Evolutionary conservation across 2,888 invertebrate genomes (phyloP), one percentile per base, ranked within the genome.

Genomic region (Drosophila peninsularis): DNA sequence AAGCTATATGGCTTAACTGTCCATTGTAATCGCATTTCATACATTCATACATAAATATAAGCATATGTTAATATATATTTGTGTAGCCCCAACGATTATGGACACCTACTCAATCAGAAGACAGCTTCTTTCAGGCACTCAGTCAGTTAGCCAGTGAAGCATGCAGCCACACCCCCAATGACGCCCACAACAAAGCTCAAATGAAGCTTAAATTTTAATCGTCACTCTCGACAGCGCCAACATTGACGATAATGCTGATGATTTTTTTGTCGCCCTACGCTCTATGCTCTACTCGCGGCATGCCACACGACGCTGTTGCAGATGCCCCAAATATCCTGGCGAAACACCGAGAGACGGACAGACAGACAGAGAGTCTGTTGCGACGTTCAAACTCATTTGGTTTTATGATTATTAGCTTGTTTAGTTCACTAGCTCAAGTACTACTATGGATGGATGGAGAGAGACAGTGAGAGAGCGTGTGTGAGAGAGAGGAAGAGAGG

Each of bases 351-450:
- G 27, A 41, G 41, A 45, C 9, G 44, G 61, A 58, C 27, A 55
- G 55, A 58, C 34, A 37, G 53, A 39, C 49, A 39, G 53, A 65
- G 63, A 64, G 73, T 68, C 67, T 56, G 71, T 86, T 82, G 75
- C 78, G 74, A 75, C 88, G 90, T 90, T 89, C 88, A 85, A 87
- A 89, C 88, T 90, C 90, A 90, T 90, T 90, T 90, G 90, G 75
- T 90, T 90, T 90, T 90, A 90, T 90, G 91, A 90, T 90, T 90
- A 90, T 90, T 91, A 89, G 90, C 90, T 91, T 90, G 91, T 87
- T 89, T 89, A 88, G 89, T 83, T 88, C 77, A 69, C 75, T 79
- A 32, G 32, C 81, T 87, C 84, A 72, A 76, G 77, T 71, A 63
- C 37, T 19, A 50, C 27, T 50, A n/a, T 13, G 32, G 5, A 19